Conservation (phyloP, 2,797 vertebrate species). For the Orientallactaga sibirica region DNA sequence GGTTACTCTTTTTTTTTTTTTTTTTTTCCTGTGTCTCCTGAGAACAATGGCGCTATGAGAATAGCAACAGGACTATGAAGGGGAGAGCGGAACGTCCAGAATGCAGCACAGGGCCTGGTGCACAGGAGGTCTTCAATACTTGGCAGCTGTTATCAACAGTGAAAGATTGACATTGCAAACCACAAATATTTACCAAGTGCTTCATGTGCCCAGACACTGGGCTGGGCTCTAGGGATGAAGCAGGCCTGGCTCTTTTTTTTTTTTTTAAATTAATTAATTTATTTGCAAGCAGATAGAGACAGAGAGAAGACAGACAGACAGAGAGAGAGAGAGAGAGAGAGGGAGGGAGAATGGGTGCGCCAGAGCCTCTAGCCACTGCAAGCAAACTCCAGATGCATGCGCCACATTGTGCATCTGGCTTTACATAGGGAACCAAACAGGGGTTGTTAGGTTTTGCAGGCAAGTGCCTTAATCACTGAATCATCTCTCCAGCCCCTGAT, state of each 20-base stretch:
- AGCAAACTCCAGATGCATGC: too few relatives aligned
- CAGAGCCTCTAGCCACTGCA: too few relatives aligned
- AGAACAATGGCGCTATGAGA: neutral
- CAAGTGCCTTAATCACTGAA: too few relatives aligned
- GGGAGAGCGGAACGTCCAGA: neutral
- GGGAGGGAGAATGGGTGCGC: too few relatives aligned
- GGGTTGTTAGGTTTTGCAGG: too few relatives aligned
- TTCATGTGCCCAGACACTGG: neutral
- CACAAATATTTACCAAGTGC: neutral
- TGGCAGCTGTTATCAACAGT: neutral
- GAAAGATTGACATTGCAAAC: neutral
- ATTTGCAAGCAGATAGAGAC: too few relatives aligned
- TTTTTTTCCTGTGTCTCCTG: rapidly evolving
- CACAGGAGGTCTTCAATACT: neutral
- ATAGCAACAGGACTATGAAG: neutral
- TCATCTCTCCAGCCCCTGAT: too few relatives aligned
- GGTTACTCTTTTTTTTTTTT: neutral
- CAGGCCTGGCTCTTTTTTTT: neutral
- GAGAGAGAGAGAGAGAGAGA: too few relatives aligned
- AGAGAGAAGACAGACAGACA: too few relatives aligned
- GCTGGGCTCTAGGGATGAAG: neutral
- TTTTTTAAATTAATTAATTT: too few relatives aligned
- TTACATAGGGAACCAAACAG: too few relatives aligned
- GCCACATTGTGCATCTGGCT: too few relatives aligned
- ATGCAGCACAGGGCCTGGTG: neutral